Evolutionary conservation across 2,113 vertebrate genomes (phyloP).

Genomic region (Orthochromis indermauri): DNA sequence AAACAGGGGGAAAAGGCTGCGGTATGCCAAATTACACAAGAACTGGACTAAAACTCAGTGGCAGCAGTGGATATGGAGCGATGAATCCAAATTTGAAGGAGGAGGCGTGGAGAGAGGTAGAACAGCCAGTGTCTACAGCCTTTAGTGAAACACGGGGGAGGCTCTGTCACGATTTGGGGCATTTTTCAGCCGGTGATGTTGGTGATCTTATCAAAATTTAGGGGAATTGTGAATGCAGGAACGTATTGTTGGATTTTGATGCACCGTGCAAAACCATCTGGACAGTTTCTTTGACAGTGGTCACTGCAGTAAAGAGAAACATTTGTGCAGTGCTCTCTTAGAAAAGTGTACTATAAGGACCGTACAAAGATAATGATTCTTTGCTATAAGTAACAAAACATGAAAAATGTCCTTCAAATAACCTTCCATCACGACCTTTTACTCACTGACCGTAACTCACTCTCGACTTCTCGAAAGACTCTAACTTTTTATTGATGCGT

Average conservation of each 20-base stretch:
- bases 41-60: background rate
- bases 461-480: constrained; percentile 2
- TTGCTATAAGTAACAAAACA: background rate
- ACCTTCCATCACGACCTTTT: background rate
- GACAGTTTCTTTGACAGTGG: background rate
- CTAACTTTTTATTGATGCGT: constrained; percentile 5
- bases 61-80: background rate
- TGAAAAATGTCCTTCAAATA: background rate
- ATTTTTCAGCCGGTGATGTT: background rate
- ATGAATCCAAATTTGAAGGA: background rate
- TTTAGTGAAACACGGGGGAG: background rate
- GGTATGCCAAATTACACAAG: background rate
- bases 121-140: background rate
- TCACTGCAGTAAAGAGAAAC: background rate
- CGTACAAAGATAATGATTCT: background rate
- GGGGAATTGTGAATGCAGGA: background rate
- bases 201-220: background rate
- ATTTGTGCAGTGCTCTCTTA: background rate
- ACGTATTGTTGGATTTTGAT: background rate
- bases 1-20: background rate
- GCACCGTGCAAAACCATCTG: background rate
- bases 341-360: background rate
- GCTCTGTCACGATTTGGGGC: background rate
- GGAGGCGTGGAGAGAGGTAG: background rate
- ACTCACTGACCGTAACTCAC: background rate